A percentile compares a stretch with the other conserved stretches of the same genome.
Conservation (phyloP, 1,140 invertebrate genomes). For the Solenopsis invicta region DNA sequence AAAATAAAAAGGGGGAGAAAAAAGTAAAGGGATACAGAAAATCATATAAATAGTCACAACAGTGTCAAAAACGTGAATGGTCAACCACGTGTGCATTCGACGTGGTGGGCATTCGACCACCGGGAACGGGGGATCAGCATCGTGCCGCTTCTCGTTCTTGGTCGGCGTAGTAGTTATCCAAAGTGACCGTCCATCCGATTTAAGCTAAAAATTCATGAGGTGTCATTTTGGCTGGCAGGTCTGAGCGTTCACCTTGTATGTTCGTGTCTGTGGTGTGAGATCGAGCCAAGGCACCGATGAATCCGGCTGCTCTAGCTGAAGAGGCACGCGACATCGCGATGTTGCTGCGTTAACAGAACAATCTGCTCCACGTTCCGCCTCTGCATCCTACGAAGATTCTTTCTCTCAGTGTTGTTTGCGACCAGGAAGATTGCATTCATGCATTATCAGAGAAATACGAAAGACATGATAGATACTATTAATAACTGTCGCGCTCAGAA, state of each 20-base stretch:
- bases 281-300: conserved; percentile 78
- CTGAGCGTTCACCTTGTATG: conserved; percentile 78
- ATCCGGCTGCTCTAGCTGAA: conserved; percentile 80
- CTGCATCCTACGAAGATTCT: conserved; percentile 79
- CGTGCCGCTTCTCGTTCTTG: conserved; percentile 60
- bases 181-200: conserved; percentile 65
- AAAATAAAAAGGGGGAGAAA: conserved; percentile 35
- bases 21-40: conserved; percentile 57
- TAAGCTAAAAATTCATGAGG: conserved; percentile 75
- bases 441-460: conserved; percentile 19
- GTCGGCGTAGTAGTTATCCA: conserved; percentile 61
- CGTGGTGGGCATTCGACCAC: conserved; percentile 12
- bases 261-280: conserved; percentile 80
- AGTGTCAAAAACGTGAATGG: conserved; percentile 46
- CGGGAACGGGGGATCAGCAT: conserved; percentile 72
- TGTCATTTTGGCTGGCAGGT: conserved; percentile 83
- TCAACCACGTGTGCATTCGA: background rate
- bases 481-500: conserved; percentile 1
- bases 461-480: background rate
- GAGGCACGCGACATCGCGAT: conserved; percentile 81
- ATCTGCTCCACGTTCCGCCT: conserved; percentile 84
- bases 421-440: background rate
- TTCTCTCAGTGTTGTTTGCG: conserved; percentile 17
- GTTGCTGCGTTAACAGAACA: conserved; percentile 80
- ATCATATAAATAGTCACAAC: conserved; percentile 59